A percentile compares a stretch with the other conserved stretches of the same genome.
Conservation (phyloP, 2,888 invertebrate species). For the Platerodrilus igneus region DNA sequence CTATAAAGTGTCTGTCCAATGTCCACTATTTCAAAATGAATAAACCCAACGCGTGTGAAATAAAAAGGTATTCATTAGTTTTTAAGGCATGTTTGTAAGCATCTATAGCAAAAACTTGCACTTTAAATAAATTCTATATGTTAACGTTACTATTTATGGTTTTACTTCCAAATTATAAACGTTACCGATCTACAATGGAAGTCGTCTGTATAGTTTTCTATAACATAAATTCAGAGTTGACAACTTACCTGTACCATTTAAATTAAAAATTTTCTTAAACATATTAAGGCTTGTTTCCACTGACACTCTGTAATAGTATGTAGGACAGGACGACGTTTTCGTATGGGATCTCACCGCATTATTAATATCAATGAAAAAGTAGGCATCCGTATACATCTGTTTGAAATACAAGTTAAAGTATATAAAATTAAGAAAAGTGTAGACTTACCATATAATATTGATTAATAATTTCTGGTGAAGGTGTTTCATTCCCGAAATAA, state of each 20-base stretch:
- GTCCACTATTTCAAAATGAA: no score
- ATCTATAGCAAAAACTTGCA: no score
- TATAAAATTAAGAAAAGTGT: not conserved
- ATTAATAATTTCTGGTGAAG: conserved; percentile 15
- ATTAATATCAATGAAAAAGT: conserved; percentile 33
- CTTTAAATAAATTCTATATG: no score
- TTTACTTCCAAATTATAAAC: no score
- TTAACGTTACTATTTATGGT: no score
- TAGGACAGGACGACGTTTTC: conserved; percentile 30
- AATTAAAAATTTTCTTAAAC: conserved; percentile 26
- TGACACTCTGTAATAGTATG: conserved; percentile 38
- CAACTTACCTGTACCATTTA: conserved; percentile 31
- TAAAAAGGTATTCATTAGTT: no score
- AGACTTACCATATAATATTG: conserved; percentile 7
- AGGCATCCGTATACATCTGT: conserved; percentile 39
- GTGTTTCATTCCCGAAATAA: conserved; percentile 23
- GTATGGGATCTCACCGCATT: conserved; percentile 30
- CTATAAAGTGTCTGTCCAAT: no score
- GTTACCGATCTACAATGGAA: no score
- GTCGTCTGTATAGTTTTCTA: no score
- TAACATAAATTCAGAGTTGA: no score
- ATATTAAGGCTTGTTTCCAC: conserved; percentile 30
- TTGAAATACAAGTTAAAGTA: conserved; percentile 34
- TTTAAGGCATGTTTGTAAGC: no score
- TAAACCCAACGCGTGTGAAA: no score